phyloP scores from a whole-genome alignment of 1,140 invertebrate species.

The Orius insidiosus region DNA sequence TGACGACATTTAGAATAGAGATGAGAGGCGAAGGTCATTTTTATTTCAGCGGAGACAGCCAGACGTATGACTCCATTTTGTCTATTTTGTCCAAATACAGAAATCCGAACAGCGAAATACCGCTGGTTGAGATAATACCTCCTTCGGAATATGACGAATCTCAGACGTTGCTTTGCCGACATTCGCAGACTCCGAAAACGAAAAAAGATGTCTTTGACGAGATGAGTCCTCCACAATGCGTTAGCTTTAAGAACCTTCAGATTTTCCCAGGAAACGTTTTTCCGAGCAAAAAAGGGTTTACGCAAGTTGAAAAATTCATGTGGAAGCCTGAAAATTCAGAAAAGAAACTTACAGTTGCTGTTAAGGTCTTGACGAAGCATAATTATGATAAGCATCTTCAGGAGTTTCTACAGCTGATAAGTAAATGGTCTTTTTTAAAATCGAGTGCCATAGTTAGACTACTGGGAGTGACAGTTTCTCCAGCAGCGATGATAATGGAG shows the following conservation, averaged over 20 bases:
- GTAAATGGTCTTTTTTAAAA: constrained; percentile 55
- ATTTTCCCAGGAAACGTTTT: constrained; percentile 42
- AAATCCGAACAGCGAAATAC: constrained; percentile 35
- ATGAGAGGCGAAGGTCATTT: constrained; percentile 29
- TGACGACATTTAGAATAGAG: constrained; percentile 46
- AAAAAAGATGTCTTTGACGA: constrained; percentile 1
- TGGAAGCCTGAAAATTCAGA: constrained; percentile 39
- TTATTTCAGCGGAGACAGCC: constrained; percentile 29
- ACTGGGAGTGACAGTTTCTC: constrained; percentile 55
- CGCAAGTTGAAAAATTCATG: constrained; percentile 41
- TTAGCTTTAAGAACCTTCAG: constrained; percentile 41
- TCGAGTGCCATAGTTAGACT: constrained; percentile 51
- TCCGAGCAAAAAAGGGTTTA: constrained; percentile 38
- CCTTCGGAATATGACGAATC: constrained; percentile 54
- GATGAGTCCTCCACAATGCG: constrained; percentile 29
- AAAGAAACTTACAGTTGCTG: constrained; percentile 39
- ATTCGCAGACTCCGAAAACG: too few relatives aligned
- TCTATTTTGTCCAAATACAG: constrained; percentile 42
- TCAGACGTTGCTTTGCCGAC: too few relatives aligned
- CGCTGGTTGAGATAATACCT: constrained; percentile 55
- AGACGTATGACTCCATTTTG: constrained; percentile 38
- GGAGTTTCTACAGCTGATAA: constrained; percentile 57
- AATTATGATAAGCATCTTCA: constrained; percentile 35
- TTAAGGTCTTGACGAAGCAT: constrained; percentile 54
- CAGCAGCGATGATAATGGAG: constrained; percentile 61